Conservation (phyloP, 2,113 vertebrate genomes). For the Corythoichthys intestinalis region DNA sequence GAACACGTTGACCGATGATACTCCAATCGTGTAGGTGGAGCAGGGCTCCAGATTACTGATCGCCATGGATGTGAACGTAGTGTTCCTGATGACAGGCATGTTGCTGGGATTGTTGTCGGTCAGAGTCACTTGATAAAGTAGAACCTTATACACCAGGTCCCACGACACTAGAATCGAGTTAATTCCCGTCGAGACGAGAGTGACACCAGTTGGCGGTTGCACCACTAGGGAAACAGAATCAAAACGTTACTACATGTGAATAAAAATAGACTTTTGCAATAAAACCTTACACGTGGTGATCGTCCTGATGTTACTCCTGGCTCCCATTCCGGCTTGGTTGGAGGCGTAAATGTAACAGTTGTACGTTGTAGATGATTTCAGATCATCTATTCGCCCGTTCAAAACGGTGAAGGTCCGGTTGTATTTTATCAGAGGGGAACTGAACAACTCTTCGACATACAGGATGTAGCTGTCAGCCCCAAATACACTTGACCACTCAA, state of each 20-base stretch:
- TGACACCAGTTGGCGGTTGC: slow-evolving; percentile 63
- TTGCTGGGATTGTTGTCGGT: slow-evolving; percentile 20
- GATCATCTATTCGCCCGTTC: slow-evolving; percentile 38
- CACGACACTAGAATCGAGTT: slow-evolving; percentile 57
- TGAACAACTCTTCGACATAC: slow-evolving; percentile 40
- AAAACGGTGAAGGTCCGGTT: slow-evolving; percentile 46
- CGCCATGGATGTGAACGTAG: slow-evolving; percentile 34
- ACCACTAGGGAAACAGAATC: slow-evolving; percentile 64
- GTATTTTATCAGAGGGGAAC: neutral
- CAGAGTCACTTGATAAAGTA: slow-evolving; percentile 66
- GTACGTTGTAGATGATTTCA: slow-evolving; percentile 62
- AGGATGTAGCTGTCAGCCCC: slow-evolving; percentile 65
- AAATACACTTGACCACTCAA: slow-evolving; percentile 60
- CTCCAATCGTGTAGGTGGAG: slow-evolving; percentile 66
- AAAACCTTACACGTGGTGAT: slow-evolving; percentile 66
- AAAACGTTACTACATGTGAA: neutral
- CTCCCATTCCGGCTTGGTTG: slow-evolving; percentile 66
- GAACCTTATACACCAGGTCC: slow-evolving; percentile 52
- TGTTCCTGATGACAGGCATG: slow-evolving; percentile 20
- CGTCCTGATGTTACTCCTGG: slow-evolving; percentile 48
- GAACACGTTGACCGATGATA: slow-evolving; percentile 71
- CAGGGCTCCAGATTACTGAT: slow-evolving; percentile 66
- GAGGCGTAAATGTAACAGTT: slow-evolving; percentile 59
- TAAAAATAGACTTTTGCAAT: neutral
- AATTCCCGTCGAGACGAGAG: slow-evolving; percentile 18